Evolutionary conservation across 1,140 invertebrate species (phyloP).

Genomic region (Nasonia longicornis): DNA sequence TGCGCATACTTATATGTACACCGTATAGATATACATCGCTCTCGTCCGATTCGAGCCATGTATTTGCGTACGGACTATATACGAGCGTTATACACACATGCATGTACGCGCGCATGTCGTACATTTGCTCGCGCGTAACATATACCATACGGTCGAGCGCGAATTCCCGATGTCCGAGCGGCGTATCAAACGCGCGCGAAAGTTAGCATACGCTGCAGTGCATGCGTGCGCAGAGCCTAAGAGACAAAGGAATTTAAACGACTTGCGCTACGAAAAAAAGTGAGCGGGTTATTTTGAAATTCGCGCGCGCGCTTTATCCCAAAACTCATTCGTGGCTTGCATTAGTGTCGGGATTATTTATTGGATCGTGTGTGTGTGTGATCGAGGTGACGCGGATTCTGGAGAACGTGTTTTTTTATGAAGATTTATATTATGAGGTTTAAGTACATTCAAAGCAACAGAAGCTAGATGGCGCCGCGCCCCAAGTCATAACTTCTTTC

Average conservation of each 20-base stretch:
- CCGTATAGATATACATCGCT: neutral
- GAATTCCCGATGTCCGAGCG: slow-evolving; percentile 23
- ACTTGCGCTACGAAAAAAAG: neutral
- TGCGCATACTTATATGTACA: neutral
- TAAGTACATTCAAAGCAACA: no score
- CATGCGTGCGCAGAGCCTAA: neutral
- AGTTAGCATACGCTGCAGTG: slow-evolving; percentile 6
- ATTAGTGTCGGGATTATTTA: no score
- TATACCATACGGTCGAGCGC: neutral
- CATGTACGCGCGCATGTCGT: neutral
- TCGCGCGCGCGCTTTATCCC: neutral
- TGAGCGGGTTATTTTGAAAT: neutral
- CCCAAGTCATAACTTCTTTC: no score
- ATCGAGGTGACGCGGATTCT: no score
- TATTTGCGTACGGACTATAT: neutral
- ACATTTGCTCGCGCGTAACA: neutral
- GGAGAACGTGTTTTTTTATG: no score
- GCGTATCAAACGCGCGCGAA: slow-evolving; percentile 10
- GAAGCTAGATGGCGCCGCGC: no score
- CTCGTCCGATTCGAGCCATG: neutral
- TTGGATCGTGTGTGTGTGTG: no score
- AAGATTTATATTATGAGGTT: no score
- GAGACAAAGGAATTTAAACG: slow-evolving; percentile 28
- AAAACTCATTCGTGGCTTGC: no score
- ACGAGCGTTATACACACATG: neutral